phyloP scores from a whole-genome alignment of 1,140 invertebrate species.

The Augochlora pura region DNA sequence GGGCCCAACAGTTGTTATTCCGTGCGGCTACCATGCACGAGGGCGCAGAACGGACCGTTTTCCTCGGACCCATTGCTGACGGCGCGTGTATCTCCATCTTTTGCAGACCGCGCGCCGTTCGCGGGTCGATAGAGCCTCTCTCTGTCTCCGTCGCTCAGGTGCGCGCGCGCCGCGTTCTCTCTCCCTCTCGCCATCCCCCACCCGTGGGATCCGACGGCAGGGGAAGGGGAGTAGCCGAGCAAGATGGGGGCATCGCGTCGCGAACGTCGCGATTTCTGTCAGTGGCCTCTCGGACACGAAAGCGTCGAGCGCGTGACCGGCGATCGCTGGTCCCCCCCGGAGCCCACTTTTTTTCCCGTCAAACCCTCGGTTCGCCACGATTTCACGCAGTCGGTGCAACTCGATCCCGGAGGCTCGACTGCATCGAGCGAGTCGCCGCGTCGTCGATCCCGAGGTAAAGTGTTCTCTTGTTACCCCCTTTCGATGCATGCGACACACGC shows the following conservation, averaged over 20 bases:
- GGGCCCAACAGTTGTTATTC: background rate
- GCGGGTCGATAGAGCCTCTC: constrained; percentile 69
- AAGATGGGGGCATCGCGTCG: constrained; percentile 29
- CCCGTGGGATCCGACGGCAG: constrained; percentile 11
- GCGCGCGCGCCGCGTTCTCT: background rate
- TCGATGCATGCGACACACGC: constrained; percentile 1
- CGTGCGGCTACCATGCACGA: background rate
- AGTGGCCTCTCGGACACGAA: constrained; percentile 69
- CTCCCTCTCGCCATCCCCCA: background rate
- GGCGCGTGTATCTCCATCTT: constrained; percentile 35
- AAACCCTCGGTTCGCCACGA: background rate
- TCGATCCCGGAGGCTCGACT: background rate
- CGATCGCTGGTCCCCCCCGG: background rate
- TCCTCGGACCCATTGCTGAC: constrained; percentile 37
- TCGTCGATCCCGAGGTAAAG: constrained; percentile 23
- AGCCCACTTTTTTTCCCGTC: background rate
- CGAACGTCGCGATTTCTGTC: constrained; percentile 59
- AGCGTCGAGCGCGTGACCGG: constrained; percentile 33
- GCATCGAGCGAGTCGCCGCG: background rate
- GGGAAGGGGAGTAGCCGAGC: constrained; percentile 30
- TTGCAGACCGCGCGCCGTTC: constrained; percentile 20
- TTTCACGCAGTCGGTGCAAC: constrained; percentile 22
- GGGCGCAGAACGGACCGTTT: background rate
- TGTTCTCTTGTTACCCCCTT: background rate
- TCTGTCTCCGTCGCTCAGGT: constrained; percentile 26